Conservation (phyloP, 2,797 vertebrate species). For the Epinephelus malabaricus region DNA sequence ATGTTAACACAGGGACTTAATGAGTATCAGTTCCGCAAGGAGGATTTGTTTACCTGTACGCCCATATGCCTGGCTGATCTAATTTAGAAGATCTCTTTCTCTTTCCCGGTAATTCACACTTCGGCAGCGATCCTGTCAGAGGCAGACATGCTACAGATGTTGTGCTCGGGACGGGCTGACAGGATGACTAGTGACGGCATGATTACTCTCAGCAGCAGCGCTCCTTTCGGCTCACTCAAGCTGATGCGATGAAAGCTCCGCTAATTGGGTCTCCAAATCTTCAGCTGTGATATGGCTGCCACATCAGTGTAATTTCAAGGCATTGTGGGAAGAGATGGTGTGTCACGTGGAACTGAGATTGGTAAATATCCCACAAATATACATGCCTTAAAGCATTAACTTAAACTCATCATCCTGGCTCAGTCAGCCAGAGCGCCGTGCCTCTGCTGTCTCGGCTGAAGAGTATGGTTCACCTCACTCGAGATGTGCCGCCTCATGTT, state of each 20-base stretch:
- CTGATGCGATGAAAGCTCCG: constrained; percentile 70
- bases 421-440: constrained; percentile 42
- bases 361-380: constrained; percentile 61
- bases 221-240: constrained; percentile 65
- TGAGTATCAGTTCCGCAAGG: constrained; percentile 68
- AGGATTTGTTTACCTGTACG: constrained; percentile 81
- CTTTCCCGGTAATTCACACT: constrained; percentile 76
- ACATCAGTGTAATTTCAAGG: constrained; percentile 54
- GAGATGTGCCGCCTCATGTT: constrained; percentile 43
- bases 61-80: constrained; percentile 70
- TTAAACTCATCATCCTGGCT: constrained; percentile 44
- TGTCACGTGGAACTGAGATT: constrained; percentile 49
- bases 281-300: constrained; percentile 51
- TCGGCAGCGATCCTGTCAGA: constrained; percentile 69
- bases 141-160: constrained; percentile 80
- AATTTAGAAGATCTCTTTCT: constrained; percentile 73
- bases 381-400: constrained; percentile 52
- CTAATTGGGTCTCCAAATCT: constrained; percentile 74
- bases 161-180: constrained; percentile 71
- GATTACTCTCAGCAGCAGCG: constrained; percentile 75
- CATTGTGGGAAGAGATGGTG: constrained; percentile 35
- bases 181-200: constrained; percentile 80
- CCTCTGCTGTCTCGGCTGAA: constrained; percentile 49
- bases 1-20: constrained; percentile 75
- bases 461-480: constrained; percentile 58